A percentile compares a stretch with the other conserved stretches of the same genome.
phyloP scores from a whole-genome alignment of 2,888 invertebrate species.

The Psylliodes chrysocephalus region DNA sequence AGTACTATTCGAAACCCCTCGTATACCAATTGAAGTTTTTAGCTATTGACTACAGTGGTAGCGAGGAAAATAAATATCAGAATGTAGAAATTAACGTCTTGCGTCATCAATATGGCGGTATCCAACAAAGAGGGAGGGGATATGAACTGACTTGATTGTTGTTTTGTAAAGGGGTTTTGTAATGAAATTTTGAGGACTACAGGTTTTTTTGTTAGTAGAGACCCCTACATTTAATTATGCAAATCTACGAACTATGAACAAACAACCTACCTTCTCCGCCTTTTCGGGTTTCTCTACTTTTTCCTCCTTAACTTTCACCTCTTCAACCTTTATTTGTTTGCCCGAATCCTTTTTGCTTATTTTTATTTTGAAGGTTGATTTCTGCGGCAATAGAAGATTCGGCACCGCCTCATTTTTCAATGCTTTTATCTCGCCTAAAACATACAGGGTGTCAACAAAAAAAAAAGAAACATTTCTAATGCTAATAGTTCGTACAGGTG shows the following conservation, averaged over 20 bases:
- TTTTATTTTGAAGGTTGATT: constrained; percentile 45
- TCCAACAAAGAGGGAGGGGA: not conserved
- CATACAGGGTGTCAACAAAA: constrained; percentile 38
- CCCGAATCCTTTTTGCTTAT: constrained; percentile 42
- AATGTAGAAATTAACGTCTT: not conserved
- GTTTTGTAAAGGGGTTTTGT: not conserved
- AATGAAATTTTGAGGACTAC: not conserved
- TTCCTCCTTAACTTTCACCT: constrained; percentile 39
- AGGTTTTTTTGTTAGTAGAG: not conserved
- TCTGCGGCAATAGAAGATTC: constrained; percentile 38
- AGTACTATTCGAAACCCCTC: not conserved
- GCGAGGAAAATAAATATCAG: not conserved
- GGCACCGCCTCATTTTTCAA: constrained; percentile 43
- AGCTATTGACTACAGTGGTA: not conserved
- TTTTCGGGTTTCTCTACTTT: constrained; percentile 32
- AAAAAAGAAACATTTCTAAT: constrained; percentile 1
- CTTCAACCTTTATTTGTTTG: constrained; percentile 42
- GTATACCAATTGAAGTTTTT: not conserved
- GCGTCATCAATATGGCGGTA: constrained; percentile 15
- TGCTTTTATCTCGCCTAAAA: constrained; percentile 43
- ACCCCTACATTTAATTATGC: constrained; percentile 3
- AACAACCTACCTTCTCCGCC: constrained; percentile 29
- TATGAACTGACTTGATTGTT: not conserved
- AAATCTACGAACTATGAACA: not conserved
- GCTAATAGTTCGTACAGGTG: constrained; percentile 34